Percentiles rank a stretch among this genome's conserved stretches.
phyloP scores from a whole-genome alignment of 2,113 vertebrate genomes.

The Chlorodrepanis virens region DNA sequence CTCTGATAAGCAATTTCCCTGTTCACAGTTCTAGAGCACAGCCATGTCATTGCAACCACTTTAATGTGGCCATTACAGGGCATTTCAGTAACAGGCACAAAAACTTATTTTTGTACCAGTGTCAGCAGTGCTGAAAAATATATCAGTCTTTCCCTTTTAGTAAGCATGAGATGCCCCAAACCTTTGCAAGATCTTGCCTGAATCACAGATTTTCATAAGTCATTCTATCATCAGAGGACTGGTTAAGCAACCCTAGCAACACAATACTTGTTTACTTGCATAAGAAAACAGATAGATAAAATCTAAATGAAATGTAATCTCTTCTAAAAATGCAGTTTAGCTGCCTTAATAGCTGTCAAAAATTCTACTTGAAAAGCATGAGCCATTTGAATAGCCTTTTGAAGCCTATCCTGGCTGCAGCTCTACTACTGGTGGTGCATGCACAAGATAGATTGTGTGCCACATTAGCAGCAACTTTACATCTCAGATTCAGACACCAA shows the following conservation, averaged over 20 bases:
- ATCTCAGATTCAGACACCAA: not conserved
- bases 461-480: conserved; percentile 9
- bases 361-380: not conserved
- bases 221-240: not conserved
- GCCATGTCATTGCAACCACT: accelerated
- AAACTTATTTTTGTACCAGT: not conserved
- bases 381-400: not conserved
- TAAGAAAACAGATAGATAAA: not conserved
- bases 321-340: conserved; percentile 16
- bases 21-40: not conserved
- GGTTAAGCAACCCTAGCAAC: not conserved
- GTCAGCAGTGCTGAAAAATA: not conserved
- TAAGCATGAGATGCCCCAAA: not conserved
- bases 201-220: not conserved
- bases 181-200: not conserved
- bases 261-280: not conserved
- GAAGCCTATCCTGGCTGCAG: conserved; percentile 6
- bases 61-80: not conserved
- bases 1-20: not conserved
- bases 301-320: not conserved
- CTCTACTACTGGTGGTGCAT: not conserved
- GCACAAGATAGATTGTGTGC: not conserved
- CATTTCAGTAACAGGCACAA: not conserved
- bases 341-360: conserved; percentile 36
- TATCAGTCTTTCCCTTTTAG: not conserved